Conservation (phyloP, 2,113 vertebrate species). For the cat (Felis catus) region F.catus_Fca126_mat1.0 CM031422.1:44332501-44333000, state of each 20-base stretch:
- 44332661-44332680: neutral
- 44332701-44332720: neutral
- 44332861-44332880: neutral
- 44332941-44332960: neutral
- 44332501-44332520: neutral
- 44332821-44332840: neutral
- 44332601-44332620: neutral
- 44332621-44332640: neutral
- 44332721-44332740: neutral
- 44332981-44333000: neutral
- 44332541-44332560: neutral
- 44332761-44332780: neutral
- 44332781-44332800: neutral
- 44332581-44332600: neutral
- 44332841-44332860: neutral
- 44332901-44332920: neutral
- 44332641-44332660: neutral
- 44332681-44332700: neutral
- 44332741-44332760: neutral
- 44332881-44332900: neutral
- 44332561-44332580: neutral
- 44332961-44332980: neutral
- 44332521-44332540: slow-evolving; percentile 32
- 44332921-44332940: neutral
- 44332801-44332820: neutral